These are phyloP conservation scores for Anabas testudineus DNA, from an alignment of 2,797 vertebrate genomes.

Conservation along the genomic window DNA sequence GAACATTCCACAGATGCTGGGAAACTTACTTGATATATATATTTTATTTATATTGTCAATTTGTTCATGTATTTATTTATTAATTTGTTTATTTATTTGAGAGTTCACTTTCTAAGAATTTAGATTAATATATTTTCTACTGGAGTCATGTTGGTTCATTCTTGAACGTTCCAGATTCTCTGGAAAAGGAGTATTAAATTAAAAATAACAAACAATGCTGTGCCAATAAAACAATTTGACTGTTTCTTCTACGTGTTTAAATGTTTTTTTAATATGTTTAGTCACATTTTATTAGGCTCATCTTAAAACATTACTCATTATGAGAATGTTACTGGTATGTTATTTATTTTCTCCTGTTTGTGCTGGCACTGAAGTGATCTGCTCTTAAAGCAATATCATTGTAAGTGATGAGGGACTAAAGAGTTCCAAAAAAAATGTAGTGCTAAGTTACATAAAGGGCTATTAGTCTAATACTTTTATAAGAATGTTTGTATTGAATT, in stretches of 20 bases:
- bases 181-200: constrained; percentile 61
- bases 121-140: constrained; percentile 83
- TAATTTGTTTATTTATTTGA: constrained; percentile 57
- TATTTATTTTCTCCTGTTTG: background rate
- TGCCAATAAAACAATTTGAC: constrained; percentile 20
- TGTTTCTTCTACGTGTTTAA: background rate
- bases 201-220: constrained; percentile 36
- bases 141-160: constrained; percentile 65
- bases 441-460: background rate
- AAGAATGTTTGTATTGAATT: too few relatives aligned
- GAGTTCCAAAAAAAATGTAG: background rate
- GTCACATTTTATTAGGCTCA: background rate
- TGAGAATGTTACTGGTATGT: background rate
- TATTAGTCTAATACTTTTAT: background rate
- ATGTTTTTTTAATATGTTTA: background rate
- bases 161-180: constrained; percentile 64
- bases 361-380: background rate
- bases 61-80: constrained; percentile 60
- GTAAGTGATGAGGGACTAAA: background rate
- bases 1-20: constrained; percentile 68
- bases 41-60: constrained; percentile 60
- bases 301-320: background rate
- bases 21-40: constrained; percentile 71
- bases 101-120: constrained; percentile 70
- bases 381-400: background rate